Percentiles rank a stretch among this genome's conserved stretches.
Conservation (phyloP, 2,113 vertebrate species). For the Martes martes region DNA sequence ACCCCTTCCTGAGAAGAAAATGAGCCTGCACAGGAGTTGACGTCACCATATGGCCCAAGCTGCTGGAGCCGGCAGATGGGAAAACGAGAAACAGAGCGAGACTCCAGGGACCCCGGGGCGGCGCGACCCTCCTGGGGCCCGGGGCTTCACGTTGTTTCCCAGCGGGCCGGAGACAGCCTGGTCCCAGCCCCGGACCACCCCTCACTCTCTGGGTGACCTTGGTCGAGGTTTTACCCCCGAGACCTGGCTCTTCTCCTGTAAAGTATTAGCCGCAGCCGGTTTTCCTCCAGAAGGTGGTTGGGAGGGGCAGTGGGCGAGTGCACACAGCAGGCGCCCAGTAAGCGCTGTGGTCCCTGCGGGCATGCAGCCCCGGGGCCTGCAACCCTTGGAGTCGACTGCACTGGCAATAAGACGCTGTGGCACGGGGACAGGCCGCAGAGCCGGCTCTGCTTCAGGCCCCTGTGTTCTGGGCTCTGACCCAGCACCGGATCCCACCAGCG, state of each 20-base stretch:
- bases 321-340: accelerated
- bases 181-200: accelerated
- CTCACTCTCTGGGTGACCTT: not conserved
- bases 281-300: accelerated
- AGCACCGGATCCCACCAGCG: accelerated
- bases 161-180: not conserved
- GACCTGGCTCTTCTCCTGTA: not conserved
- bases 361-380: accelerated
- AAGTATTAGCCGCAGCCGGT: not conserved
- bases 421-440: not conserved
- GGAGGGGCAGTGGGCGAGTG: accelerated
- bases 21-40: conserved; percentile 36
- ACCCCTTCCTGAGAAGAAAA: conserved; percentile 62
- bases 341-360: accelerated
- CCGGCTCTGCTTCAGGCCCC: not conserved
- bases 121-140: not conserved
- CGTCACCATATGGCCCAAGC: conserved; percentile 28
- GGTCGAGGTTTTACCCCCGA: not conserved
- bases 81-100: not conserved
- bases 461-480: not conserved
- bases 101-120: not conserved
- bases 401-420: not conserved
- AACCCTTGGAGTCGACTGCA: accelerated
- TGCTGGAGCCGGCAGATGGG: conserved; percentile 51
- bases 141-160: not conserved